phyloP scores from a whole-genome alignment of 2,888 invertebrate species.

The Blastobasis lacticolella region DNA sequence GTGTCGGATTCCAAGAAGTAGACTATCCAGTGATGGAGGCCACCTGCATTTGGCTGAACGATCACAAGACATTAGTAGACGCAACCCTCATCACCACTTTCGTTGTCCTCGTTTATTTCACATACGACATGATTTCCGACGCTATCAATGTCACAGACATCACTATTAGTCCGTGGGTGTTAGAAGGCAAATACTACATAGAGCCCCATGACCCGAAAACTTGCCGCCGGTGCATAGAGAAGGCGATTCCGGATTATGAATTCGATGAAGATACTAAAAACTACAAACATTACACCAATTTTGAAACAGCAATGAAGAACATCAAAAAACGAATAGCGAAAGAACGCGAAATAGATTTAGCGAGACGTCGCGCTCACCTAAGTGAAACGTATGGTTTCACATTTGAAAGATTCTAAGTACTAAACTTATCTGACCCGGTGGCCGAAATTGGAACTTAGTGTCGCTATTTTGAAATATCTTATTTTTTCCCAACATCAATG shows the following conservation, averaged over 20 bases:
- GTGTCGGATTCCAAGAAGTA: constrained; percentile 23
- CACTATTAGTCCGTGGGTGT: constrained; percentile 35
- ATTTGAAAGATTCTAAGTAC: too few relatives aligned
- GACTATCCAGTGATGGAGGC: constrained; percentile 17
- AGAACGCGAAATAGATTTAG: too few relatives aligned
- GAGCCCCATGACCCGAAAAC: constrained; percentile 3
- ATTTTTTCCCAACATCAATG: too few relatives aligned
- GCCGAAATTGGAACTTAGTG: too few relatives aligned
- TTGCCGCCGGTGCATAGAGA: not conserved
- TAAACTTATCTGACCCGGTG: too few relatives aligned
- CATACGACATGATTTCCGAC: constrained; percentile 25
- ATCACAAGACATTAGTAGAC: constrained; percentile 27
- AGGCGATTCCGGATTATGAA: not conserved
- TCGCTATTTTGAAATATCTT: too few relatives aligned
- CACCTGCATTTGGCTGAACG: constrained; percentile 21
- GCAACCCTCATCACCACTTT: constrained; percentile 26
- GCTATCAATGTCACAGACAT: constrained; percentile 34
- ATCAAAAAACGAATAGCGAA: too few relatives aligned
- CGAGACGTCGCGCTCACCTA: too few relatives aligned
- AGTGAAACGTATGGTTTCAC: too few relatives aligned
- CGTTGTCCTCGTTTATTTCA: constrained; percentile 24
- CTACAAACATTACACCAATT: too few relatives aligned
- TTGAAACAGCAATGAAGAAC: too few relatives aligned
- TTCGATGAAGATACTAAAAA: too few relatives aligned
- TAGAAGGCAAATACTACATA: constrained; percentile 27